Evolutionary conservation across 2,888 invertebrate species (phyloP).

Genomic region (Auanema sp.): DNA sequence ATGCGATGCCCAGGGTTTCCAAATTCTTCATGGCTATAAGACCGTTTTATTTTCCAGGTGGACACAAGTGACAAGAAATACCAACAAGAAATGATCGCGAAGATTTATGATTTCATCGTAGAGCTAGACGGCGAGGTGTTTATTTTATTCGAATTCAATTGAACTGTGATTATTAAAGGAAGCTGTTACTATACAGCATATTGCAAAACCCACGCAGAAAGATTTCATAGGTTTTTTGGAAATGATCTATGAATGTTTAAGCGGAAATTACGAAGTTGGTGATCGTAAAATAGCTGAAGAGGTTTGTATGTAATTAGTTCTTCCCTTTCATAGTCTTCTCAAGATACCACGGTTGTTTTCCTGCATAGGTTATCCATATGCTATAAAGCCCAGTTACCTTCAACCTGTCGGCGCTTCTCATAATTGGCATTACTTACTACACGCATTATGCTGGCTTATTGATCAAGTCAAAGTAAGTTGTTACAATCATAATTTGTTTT

Average conservation of each 20-base stretch:
- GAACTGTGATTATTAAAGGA: neutral
- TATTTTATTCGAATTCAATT: neutral
- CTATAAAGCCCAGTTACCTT: constrained; percentile 12
- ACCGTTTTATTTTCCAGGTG: neutral
- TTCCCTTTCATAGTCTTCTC: no score
- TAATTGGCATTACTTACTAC: constrained; percentile 20
- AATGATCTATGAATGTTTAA: constrained; percentile 11
- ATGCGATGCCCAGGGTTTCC: no score
- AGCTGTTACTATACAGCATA: constrained; percentile 5
- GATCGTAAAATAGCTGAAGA: constrained; percentile 12
- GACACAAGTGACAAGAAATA: constrained; percentile 15
- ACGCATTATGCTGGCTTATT: constrained; percentile 17
- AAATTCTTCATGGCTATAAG: no score
- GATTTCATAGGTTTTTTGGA: constrained; percentile 17
- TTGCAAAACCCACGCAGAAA: constrained; percentile 4
- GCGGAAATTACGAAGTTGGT: constrained; percentile 4
- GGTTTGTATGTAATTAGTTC: neutral
- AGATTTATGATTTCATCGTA: constrained; percentile 12
- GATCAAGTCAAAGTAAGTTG: constrained; percentile 12
- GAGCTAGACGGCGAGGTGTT: constrained; percentile 12
- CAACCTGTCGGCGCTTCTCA: constrained; percentile 19
- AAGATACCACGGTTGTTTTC: constrained; percentile 17
- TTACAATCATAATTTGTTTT: no score
- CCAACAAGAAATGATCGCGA: constrained; percentile 8
- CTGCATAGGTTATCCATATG: constrained; percentile 16